Evolutionary conservation across 2,888 invertebrate genomes (phyloP), one percentile per base, ranked within the genome.

Genomic region (Trachelus stipa): DNA sequence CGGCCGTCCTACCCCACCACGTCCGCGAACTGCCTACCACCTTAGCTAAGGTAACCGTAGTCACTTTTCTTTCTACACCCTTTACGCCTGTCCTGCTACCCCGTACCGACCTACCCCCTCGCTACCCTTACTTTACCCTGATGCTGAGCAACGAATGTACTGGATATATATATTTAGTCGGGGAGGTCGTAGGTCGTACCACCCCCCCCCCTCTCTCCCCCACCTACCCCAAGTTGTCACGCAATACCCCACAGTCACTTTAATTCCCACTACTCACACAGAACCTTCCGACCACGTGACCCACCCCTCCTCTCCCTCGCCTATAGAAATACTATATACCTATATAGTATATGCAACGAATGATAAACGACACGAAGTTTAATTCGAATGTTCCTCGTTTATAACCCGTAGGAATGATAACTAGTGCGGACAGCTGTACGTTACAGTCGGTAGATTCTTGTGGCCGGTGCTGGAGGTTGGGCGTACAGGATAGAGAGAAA

Each of bases 311-410:
- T 37, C 15, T 12, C 31, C 37, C 74, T 34, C 34, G 12, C 68
- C n/a, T 9, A n/a, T 30, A 56, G 11, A 40, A 68, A 35, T 34
- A 11, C 75, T 31, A 3, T 31, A 40, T 12, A 30, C 40, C 74
- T 34, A 31, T 23, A 30, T 73, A 11, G 30, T 73, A 3, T 31
- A 30, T 73, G 73, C 34, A 73, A 33, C 30, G 30, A 23, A 73
- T 34, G 34, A n/a, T 30, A 73, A 73, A 34, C n/a, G 11, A 15
- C 31, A 71, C 71, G 3, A n/a, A 71, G 71, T 71, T 71, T 71
- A 71, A 71, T 71, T 71, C 71, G 71, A 71, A 34, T 71, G 71
- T 34, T 71, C 71, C 71, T 71, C 71, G 71, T 71, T 71, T 71
- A 71, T 71, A 71, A 71, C 71, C 33, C 71, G 71, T 34, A 71